A percentile compares a stretch with the other conserved stretches of the same genome.
Conservation (phyloP, 2,888 invertebrate species). For the Machimus atricapillus region DNA sequence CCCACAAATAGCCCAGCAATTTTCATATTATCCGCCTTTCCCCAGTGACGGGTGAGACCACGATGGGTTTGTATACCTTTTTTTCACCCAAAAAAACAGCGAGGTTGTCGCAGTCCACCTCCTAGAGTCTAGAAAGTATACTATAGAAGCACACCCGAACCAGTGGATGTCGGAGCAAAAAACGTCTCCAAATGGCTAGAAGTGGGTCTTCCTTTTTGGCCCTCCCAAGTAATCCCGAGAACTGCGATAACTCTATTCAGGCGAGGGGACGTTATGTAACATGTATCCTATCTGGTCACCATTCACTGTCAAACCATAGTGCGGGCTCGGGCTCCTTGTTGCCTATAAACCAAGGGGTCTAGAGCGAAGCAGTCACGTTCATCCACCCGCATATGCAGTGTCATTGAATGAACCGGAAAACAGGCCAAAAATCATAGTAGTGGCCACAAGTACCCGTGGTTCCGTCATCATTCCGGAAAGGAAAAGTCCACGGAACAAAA, state of each 20-base stretch:
- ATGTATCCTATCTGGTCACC: conserved; percentile 4
- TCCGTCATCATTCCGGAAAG: conserved; percentile 24
- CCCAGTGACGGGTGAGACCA: not conserved
- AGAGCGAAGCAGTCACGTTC: not conserved
- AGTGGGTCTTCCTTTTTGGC: not conserved
- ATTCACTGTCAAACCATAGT: not conserved
- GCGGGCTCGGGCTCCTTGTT: not conserved
- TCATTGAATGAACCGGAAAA: conserved; percentile 31
- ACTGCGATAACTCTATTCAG: conserved; percentile 1
- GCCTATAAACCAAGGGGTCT: not conserved
- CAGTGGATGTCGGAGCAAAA: not conserved
- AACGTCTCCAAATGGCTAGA: not conserved
- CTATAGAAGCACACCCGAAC: not conserved
- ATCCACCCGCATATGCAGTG: conserved; percentile 8
- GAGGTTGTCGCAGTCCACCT: not conserved
- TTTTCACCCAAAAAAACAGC: not conserved
- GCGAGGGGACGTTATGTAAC: conserved; percentile 4
- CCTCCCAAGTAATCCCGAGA: not conserved
- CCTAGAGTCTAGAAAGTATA: too few species aligned
- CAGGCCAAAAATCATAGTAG: conserved; percentile 37
- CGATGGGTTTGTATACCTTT: not conserved
- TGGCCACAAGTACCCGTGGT: conserved; percentile 34
- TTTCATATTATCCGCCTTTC: not conserved
- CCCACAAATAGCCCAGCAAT: not conserved
- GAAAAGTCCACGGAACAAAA: not conserved